Evolutionary conservation across 2,797 vertebrate genomes (phyloP).

Genomic region (Chaetodon trifasciatus): DNA sequence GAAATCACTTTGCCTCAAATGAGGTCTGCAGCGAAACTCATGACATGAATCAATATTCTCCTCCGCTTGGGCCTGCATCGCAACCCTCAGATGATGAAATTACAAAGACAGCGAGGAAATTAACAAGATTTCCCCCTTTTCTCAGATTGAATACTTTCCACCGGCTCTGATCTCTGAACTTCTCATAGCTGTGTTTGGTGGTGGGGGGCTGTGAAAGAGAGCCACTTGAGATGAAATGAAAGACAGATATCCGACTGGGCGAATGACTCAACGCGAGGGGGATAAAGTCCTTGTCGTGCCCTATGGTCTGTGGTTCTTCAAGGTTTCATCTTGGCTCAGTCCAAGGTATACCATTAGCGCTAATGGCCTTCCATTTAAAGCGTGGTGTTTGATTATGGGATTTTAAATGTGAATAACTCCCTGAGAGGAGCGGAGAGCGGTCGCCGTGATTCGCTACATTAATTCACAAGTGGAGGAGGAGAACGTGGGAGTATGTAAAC

Average conservation of each 20-base stretch:
- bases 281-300: constrained; percentile 60
- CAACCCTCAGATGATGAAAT: neutral
- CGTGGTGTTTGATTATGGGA: constrained; percentile 79
- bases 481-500: constrained; percentile 62
- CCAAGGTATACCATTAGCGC: constrained; percentile 71
- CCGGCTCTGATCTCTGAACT: constrained; percentile 22
- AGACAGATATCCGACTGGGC: constrained; percentile 1
- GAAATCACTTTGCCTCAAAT: neutral
- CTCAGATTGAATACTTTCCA: neutral
- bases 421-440: constrained; percentile 27
- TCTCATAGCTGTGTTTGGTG: neutral
- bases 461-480: constrained; percentile 58
- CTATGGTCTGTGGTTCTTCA: constrained; percentile 64
- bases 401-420: constrained; percentile 73
- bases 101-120: neutral
- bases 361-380: constrained; percentile 76
- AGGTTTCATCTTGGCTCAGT: constrained; percentile 74
- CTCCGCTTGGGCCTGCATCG: neutral
- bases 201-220: constrained; percentile 8
- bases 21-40: neutral
- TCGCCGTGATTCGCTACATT: constrained; percentile 49
- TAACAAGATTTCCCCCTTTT: constrained; percentile 8
- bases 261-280: constrained; percentile 23
- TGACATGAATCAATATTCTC: constrained; percentile 1
- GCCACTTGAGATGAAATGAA: constrained; percentile 17